Evolutionary conservation across 2,888 invertebrate genomes (phyloP), one percentile per base, ranked within the genome.

Genomic region (Pseudoips prasinana): DNA sequence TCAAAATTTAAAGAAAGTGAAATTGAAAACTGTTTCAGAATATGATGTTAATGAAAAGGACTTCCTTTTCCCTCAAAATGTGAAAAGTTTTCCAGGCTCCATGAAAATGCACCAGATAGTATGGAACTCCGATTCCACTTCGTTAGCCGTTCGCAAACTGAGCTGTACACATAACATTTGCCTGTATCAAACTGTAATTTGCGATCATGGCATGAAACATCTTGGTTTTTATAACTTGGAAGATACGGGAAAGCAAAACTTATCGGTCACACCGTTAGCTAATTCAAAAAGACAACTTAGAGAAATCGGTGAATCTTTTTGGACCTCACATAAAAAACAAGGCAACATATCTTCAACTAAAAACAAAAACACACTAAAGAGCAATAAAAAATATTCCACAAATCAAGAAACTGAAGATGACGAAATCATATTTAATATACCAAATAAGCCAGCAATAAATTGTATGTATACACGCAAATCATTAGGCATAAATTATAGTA

Each of bases 1-100:
- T 3, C 2, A 2, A 14, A 14, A 14, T 33, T 73, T 3, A 65
- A 71, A 25, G 64, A 72, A 39, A 39, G 65, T 39, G 61, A 71
- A 38, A 20, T 5, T 20, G 20, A 7, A 7, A 4, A n/a, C 7
- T 2, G 7, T 20, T 20, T 2, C 2, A 7, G 7, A n/a, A 7
- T 7, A 20, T 7, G 20, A 20, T 5, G 7, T 20, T 20, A 20
- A n/a, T 5, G 3, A 5, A 20, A 20, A 20, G 20, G 20, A 20
- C 3, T 20, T 20, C 2, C 2, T 20, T 20, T 20, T 20, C 4
- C 20, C 20, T n/a, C 3, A 20, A 20, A 7, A 20, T n/a, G 7
- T 20, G 2, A 7, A 3, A 5, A 20, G 4, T 20, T 20, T 20
- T 7, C 3, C 2, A 7, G 20, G 20, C 2, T 5, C 20, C 2